Conservation (phyloP, 1,140 invertebrate species). For the Papilio dardanus region DNA sequence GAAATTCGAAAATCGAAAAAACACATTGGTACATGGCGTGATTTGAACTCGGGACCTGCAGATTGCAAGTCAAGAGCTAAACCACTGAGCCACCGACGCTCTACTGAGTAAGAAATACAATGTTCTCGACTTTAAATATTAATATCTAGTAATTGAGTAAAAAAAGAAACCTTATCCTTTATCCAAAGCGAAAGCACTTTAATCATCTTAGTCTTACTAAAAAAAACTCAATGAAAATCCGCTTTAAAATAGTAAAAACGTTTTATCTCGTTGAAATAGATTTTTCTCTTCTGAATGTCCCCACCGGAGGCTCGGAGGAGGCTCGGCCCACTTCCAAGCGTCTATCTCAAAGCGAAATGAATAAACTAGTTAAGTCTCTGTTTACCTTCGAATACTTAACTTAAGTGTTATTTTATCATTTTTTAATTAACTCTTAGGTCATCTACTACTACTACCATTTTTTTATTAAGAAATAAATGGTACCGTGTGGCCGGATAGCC, state of each 20-base stretch:
- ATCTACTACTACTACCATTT: no score
- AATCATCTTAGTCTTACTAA: not conserved
- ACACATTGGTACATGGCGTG: no score
- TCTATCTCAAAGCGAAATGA: constrained; percentile 12
- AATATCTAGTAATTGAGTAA: no score
- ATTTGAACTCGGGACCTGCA: no score
- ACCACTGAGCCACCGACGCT: no score
- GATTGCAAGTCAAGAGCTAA: no score
- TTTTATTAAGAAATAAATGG: no score
- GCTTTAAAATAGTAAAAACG: not conserved
- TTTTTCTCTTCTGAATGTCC: constrained; percentile 14
- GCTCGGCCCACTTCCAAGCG: not conserved
- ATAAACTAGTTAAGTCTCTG: constrained; percentile 21
- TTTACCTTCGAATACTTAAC: not conserved
- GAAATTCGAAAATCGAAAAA: no score
- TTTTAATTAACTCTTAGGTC: not conserved
- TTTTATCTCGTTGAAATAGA: constrained; percentile 12
- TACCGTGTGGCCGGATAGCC: no score
- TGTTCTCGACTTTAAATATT: no score
- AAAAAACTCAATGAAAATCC: constrained; percentile 13
- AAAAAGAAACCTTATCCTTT: no score
- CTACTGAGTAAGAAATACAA: no score
- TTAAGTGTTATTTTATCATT: not conserved
- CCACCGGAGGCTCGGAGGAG: constrained; percentile 16
- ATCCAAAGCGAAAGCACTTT: not conserved